Evolutionary conservation across 2,113 vertebrate genomes (phyloP).

Genomic region (Plecotus auritus): DNA sequence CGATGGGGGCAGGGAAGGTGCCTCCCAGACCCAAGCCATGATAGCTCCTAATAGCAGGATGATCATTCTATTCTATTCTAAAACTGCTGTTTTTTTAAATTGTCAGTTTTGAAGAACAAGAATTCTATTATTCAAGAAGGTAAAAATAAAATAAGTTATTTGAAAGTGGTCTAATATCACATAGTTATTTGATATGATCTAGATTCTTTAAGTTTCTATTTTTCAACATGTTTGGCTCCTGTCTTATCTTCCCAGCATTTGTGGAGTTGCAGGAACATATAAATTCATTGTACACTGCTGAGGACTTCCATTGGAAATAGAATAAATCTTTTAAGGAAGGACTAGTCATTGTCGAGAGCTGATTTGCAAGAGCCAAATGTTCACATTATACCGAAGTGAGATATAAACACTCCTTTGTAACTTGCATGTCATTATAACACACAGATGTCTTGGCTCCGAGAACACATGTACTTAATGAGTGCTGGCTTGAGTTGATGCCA

Average conservation of each 20-base stretch:
- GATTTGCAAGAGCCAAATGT: conserved; percentile 77
- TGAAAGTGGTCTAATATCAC: conserved; percentile 44
- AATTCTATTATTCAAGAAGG: neutral
- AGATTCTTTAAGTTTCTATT: conserved; percentile 40
- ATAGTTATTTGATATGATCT: conserved; percentile 50
- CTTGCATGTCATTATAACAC: conserved; percentile 69
- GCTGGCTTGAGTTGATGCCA: conserved; percentile 72
- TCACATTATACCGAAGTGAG: conserved; percentile 72
- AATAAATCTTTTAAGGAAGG: conserved; percentile 75
- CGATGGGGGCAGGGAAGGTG: neutral
- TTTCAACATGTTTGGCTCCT: conserved; percentile 14
- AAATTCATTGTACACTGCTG: conserved; percentile 60
- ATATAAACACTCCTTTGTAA: conserved; percentile 81
- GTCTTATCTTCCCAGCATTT: conserved; percentile 60
- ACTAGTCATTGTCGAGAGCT: conserved; percentile 71
- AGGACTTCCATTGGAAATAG: conserved; percentile 69
- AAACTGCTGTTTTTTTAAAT: neutral
- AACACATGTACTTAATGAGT: conserved; percentile 70
- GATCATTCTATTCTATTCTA: neutral
- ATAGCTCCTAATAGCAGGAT: neutral
- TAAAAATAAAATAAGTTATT: conserved; percentile 59
- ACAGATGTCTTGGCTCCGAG: conserved; percentile 79
- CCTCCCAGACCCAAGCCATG: neutral
- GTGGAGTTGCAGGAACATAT: conserved; percentile 69
- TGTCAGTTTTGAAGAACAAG: neutral